Evolutionary conservation across 2,797 vertebrate genomes (phyloP), one percentile per base, ranked within the genome.

Genomic region (Pipistrellus pygmaeus): DNA sequence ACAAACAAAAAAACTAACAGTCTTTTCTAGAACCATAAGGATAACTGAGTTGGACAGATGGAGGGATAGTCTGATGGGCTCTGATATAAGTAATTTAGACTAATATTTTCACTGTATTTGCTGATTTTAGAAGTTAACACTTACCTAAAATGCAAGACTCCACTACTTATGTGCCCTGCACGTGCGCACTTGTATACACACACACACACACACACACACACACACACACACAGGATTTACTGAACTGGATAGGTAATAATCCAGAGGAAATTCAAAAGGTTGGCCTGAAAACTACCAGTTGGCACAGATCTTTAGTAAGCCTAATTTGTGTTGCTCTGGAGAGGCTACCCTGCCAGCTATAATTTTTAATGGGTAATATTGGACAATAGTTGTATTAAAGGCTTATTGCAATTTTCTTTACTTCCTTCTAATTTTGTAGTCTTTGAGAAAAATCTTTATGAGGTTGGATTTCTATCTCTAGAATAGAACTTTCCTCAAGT

Each of bases 401-500:
- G 62, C 55, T 86, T 72, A 60, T 13, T 89, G 35, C 21, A 14
- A 64, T 83, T 68, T 87, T 84, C 88, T 87, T 73, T 86, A 60
- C 68, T 93, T 91, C 18, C 60, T 92, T 91, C 73, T 90, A 73
- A 85, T 94, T 81, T 76, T 95, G 15, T 62, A 69, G 55, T 82
- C 77, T 44, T 90, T 85, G 78, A 62, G n/a, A 60, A 41, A 88
- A 90, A 83, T 87, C 27, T 89, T 83, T 92, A 64, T 27, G 35
- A 73, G 35, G 51, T 8, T 85, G 91, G 48, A 30, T 84, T 93
- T 95, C 51, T 53, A 64, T 73, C 76, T 73, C 84, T 93, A 80
- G 66, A 55, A 62, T 69, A 48, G 57, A 86, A 62, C 51, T 91
- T 69, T 92, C 18, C 69, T 91, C 75, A 53, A 51, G 35, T 14